Percentiles rank a stretch among this genome's conserved stretches.
Conservation (phyloP, 2,113 vertebrate species). For the Aramus guarauna region DNA sequence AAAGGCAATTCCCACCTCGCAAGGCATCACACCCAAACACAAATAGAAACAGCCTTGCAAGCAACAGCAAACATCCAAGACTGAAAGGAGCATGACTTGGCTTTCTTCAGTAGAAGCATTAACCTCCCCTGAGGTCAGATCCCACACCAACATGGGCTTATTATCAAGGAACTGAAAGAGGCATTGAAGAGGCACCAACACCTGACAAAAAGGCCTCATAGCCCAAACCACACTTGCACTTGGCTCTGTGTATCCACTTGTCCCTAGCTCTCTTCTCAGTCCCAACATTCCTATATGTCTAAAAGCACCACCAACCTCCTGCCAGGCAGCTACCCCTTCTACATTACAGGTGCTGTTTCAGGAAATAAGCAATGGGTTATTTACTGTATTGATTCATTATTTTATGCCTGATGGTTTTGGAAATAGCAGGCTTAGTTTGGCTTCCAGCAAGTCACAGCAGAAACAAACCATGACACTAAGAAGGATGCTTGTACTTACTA, state of each 20-base stretch:
- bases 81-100: constrained; percentile 26
- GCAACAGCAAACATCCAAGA: constrained; percentile 32
- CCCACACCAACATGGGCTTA: constrained; percentile 45
- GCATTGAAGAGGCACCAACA: constrained; percentile 41
- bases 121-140: constrained; percentile 39
- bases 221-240: not conserved
- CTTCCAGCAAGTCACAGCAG: not conserved
- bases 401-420: constrained; percentile 13
- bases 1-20: constrained; percentile 17
- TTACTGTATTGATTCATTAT: not conserved
- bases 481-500: not conserved
- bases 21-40: constrained; percentile 38
- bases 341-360: constrained; percentile 23
- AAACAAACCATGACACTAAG: not conserved
- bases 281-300: not conserved
- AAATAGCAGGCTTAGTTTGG: constrained; percentile 10
- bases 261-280: not conserved
- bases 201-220: constrained; percentile 21
- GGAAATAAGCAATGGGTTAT: constrained; percentile 11
- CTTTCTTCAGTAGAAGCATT: not conserved
- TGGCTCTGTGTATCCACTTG: constrained; percentile 1
- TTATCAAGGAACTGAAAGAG: constrained; percentile 55
- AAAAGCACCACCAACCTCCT: not conserved
- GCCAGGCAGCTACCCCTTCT: not conserved
- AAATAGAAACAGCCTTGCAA: constrained; percentile 41